Conservation (phyloP, 2,113 vertebrate species). For the Sebastes schlegelii region DNA sequence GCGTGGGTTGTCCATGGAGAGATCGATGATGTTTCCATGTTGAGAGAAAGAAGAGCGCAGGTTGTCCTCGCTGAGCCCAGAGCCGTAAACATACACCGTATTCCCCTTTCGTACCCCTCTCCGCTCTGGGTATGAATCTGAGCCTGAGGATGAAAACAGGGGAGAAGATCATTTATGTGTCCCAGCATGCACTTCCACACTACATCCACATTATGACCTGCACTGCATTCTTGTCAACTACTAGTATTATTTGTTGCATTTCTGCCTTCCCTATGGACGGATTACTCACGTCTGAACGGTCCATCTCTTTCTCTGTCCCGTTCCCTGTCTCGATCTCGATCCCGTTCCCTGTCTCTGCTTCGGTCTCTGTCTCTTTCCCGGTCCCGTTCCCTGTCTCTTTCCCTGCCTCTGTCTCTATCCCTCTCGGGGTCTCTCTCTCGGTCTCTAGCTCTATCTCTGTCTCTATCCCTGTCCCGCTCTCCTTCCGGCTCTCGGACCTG, state of each 20-base stretch:
- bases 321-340: slow-evolving; percentile 72
- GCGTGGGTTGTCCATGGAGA: slow-evolving; percentile 91
- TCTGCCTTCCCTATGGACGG: not conserved
- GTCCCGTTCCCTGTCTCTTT: slow-evolving; percentile 73
- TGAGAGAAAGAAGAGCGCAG: slow-evolving; percentile 88
- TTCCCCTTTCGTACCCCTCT: slow-evolving; percentile 90
- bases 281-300: slow-evolving; percentile 86
- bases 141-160: slow-evolving; percentile 77
- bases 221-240: not conserved
- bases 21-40: slow-evolving; percentile 93
- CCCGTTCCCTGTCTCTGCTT: slow-evolving; percentile 67
- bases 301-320: slow-evolving; percentile 74
- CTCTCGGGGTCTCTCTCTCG: slow-evolving; percentile 63
- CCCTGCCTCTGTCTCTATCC: slow-evolving; percentile 69
- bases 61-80: slow-evolving; percentile 87
- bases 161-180: not conserved
- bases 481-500: slow-evolving; percentile 46
- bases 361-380: slow-evolving; percentile 76
- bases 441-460: slow-evolving; percentile 52
- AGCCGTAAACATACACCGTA: slow-evolving; percentile 91
- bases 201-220: not conserved
- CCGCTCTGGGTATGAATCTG: slow-evolving; percentile 90
- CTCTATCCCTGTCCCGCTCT: slow-evolving; percentile 72
- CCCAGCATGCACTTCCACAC: not conserved
- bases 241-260: not conserved